phyloP scores from a whole-genome alignment of 2,113 vertebrate species.

The Motacilla alba region DNA sequence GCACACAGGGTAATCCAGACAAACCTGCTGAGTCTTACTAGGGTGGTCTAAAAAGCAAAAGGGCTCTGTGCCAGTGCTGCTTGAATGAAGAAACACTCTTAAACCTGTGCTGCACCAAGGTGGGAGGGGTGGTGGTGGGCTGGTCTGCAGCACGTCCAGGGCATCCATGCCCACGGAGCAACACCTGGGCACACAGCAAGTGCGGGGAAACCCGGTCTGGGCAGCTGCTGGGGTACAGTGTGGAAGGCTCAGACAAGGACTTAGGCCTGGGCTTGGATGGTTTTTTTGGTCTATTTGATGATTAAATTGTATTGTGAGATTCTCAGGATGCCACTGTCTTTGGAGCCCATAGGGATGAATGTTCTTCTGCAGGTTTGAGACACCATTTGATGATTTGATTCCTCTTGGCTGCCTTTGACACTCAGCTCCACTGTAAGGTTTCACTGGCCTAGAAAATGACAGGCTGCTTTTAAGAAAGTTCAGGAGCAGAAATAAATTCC shows the following conservation, averaged over 20 bases:
- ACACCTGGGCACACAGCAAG: background rate
- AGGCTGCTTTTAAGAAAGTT: background rate
- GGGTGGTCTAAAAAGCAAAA: background rate
- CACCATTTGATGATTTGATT: background rate
- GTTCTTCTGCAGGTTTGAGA: background rate
- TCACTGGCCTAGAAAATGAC: background rate
- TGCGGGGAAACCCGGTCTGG: background rate
- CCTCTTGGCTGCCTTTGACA: background rate
- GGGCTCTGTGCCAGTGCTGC: background rate
- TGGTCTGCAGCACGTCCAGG: background rate
- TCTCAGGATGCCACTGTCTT: background rate
- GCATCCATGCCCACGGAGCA: fast-evolving
- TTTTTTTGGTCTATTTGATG: background rate
- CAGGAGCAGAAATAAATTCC: conserved; percentile 18
- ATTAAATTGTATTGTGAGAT: background rate
- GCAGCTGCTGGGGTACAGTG: background rate
- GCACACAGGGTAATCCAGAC: background rate
- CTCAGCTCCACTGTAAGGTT: background rate
- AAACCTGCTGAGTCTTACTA: background rate
- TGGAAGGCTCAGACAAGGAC: background rate
- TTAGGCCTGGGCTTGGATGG: no score
- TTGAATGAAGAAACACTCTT: background rate
- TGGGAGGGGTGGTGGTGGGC: background rate
- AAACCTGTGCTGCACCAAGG: background rate
- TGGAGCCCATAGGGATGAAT: background rate